Conservation (phyloP, 2,797 vertebrate species). For the Rhabdomys pumilio region DNA sequence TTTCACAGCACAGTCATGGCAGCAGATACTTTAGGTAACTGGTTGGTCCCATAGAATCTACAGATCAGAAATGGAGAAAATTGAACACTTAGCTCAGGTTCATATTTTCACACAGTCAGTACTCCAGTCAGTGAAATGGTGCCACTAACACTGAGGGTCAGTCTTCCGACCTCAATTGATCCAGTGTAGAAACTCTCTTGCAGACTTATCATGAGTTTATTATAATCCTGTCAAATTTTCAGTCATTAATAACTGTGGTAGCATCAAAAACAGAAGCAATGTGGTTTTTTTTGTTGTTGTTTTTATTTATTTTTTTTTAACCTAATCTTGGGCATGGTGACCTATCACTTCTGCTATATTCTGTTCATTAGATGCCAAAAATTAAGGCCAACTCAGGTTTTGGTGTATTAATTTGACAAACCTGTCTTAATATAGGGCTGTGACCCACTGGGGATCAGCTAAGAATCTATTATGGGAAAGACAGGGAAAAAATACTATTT, state of each 20-base stretch:
- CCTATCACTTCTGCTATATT: neutral
- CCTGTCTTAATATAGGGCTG: accelerated
- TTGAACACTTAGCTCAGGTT: neutral
- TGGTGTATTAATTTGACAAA: neutral
- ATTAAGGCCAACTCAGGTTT: neutral
- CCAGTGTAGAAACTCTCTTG: neutral
- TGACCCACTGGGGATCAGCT: neutral
- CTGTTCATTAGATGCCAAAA: neutral
- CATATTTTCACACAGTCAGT: neutral
- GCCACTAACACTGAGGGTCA: too few relatives aligned
- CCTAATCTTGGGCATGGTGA: too few relatives aligned
- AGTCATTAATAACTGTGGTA: neutral
- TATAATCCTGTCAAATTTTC: neutral
- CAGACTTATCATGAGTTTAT: too few relatives aligned
- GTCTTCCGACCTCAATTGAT: neutral
- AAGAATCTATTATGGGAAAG: neutral
- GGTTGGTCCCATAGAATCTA: too few relatives aligned
- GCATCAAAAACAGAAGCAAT: neutral
- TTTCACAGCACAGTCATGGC: neutral
- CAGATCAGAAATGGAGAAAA: neutral
- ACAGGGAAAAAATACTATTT: neutral
- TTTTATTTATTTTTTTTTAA: neutral
- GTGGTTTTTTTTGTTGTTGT: too few relatives aligned
- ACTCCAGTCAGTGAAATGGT: neutral
- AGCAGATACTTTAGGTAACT: neutral